Evolutionary conservation across 2,888 invertebrate genomes (phyloP), one percentile per base, ranked within the genome.

Genomic region (Pardosa pseudoannulata): DNA sequence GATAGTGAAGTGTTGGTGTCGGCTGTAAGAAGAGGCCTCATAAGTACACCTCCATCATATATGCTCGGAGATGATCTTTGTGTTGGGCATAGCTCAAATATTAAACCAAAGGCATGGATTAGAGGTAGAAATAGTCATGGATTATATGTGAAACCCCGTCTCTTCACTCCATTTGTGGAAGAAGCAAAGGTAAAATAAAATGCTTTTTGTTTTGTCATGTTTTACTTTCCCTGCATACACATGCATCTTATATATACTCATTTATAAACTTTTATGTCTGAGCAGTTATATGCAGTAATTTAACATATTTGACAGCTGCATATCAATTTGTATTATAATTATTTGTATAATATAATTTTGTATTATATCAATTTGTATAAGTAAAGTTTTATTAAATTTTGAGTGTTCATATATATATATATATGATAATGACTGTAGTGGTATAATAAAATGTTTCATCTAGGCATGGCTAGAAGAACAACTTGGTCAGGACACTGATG

Each of bases 101-200:
- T 88, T 13, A 88, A 87, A 56, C 73, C 88, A 19, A 74, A 88
- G 13, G 79, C 89, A 16, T 89, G 89, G 89, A 85, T 89, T 68
- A 81, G 88, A 31, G 88, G 88, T 13, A 62, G 89, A 9, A 75
- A 83, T 56, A 88, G 76, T 39, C 83, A 80, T 70, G 88, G 88
- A 6, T 74, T 88, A 19, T 89, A 89, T 75, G 70, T 89, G 0
- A 78, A 97, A 89, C 97, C 98, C 73, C 93, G 98, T 65, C 94
- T 97, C 88, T 98, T 98, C 92, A 95, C 96, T 94, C 98, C 98
- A 50, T 98, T 98, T 91, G 96, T 96, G 90, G 98, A 98, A 91
- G 98, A 98, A 93, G 94, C 97, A 13, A 98, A 97, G 94, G 95
- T 95, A 90, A 80, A n/a, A n/a, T n/a, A n/a, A n/a, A n/a, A 88